Evolutionary conservation across 2,888 invertebrate genomes (phyloP).

Genomic region (Hypolimnas misippus): DNA sequence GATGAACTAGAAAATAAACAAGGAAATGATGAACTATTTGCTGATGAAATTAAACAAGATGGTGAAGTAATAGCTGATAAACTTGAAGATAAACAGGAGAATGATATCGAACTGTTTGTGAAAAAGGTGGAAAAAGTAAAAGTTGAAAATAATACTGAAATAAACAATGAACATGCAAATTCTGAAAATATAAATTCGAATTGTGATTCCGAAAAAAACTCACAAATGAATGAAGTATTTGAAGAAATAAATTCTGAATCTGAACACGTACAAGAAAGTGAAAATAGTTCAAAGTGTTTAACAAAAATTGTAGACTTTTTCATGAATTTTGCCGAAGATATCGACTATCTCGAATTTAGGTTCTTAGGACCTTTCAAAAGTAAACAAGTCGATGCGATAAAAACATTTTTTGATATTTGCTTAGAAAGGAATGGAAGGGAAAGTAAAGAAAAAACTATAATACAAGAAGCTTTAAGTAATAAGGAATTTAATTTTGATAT

Average conservation of each 20-base stretch:
- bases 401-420: slow-evolving; percentile 51
- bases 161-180: slow-evolving; percentile 7
- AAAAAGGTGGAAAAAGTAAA: background rate
- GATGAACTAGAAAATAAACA: too few species aligned
- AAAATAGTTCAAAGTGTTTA: slow-evolving; percentile 28
- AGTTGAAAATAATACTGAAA: background rate
- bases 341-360: slow-evolving; percentile 53
- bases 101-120: background rate
- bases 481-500: slow-evolving; percentile 43
- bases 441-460: slow-evolving; percentile 35
- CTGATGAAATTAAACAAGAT: too few species aligned
- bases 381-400: slow-evolving; percentile 49
- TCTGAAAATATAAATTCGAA: background rate
- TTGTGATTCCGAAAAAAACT: slow-evolving; percentile 24
- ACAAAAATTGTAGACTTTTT: slow-evolving; percentile 54
- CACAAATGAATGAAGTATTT: too few species aligned
- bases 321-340: slow-evolving; percentile 49
- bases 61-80: slow-evolving; percentile 25
- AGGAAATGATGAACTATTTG: too few species aligned
- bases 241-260: too few species aligned
- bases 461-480: slow-evolving; percentile 42
- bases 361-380: slow-evolving; percentile 57
- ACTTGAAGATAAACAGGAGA: background rate
- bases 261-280: slow-evolving; percentile 3
- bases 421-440: slow-evolving; percentile 27